phyloP scores from a whole-genome alignment of 2,797 vertebrate genomes.

The Gymnocypris eckloni region DNA sequence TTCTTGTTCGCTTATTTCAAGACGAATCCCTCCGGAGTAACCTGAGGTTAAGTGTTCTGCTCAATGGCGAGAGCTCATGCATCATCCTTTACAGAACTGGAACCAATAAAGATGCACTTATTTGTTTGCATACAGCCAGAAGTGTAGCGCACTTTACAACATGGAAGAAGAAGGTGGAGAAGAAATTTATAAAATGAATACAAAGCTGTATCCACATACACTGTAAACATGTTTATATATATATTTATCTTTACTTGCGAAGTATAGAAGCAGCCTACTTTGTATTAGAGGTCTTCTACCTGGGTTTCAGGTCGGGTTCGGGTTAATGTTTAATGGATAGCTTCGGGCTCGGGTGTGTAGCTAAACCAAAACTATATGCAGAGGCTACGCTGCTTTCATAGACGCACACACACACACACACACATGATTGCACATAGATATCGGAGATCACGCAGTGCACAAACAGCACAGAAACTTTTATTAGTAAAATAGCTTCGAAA shows the following conservation, averaged over 20 bases:
- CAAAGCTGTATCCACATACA: background rate
- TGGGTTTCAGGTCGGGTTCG: too few relatives aligned
- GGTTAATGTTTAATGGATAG: too few relatives aligned
- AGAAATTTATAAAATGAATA: background rate
- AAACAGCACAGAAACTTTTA: too few relatives aligned
- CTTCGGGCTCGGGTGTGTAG: too few relatives aligned
- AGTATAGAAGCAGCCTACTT: background rate
- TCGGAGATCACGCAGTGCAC: too few relatives aligned
- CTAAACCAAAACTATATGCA: too few relatives aligned
- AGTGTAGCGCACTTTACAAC: background rate
- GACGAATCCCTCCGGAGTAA: background rate
- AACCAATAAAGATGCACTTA: background rate
- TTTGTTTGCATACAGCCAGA: background rate
- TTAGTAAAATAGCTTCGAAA: too few relatives aligned
- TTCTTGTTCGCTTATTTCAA: background rate
- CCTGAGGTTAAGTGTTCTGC: conserved; percentile 5
- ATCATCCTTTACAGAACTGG: background rate
- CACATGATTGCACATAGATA: too few relatives aligned
- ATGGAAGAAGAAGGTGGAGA: background rate
- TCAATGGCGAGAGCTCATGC: background rate
- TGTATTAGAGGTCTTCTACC: too few relatives aligned
- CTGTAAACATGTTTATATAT: background rate
- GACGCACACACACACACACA: too few relatives aligned
- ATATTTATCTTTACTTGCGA: background rate
- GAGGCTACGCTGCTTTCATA: too few relatives aligned